phyloP scores from a whole-genome alignment of 2,888 invertebrate genomes.

The Volucella zonaria region DNA sequence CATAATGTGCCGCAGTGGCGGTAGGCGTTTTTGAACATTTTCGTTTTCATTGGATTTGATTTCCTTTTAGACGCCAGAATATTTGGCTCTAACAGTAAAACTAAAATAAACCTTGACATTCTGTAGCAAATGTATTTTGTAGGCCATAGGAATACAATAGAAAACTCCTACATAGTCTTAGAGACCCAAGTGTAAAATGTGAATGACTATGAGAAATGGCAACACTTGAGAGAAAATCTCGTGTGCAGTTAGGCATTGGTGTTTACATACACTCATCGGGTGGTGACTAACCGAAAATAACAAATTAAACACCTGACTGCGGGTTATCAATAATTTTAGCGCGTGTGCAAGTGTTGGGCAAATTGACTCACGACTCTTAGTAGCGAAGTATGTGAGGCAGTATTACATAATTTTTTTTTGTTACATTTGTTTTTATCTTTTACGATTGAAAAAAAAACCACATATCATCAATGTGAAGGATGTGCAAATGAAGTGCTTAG shows the following conservation, averaged over 20 bases:
- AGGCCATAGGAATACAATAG: not conserved
- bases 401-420: constrained; percentile 4
- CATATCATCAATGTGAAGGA: constrained; percentile 4
- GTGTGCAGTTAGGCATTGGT: constrained; percentile 11
- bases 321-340: constrained; percentile 8
- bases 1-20: not conserved
- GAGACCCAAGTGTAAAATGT: not conserved
- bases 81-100: constrained; percentile 24
- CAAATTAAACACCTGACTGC: constrained; percentile 38
- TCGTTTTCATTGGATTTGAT: constrained; percentile 46
- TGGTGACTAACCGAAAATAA: constrained; percentile 1
- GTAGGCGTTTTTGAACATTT: constrained; percentile 43
- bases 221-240: constrained; percentile 29
- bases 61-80: constrained; percentile 43
- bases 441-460: no score
- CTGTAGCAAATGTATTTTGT: constrained; percentile 18
- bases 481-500: constrained; percentile 4
- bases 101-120: constrained; percentile 57
- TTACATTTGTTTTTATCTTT: constrained; percentile 1
- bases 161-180: not conserved
- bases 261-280: not conserved
- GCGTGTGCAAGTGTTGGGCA: constrained; percentile 19
- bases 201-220: not conserved
- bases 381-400: not conserved
- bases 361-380: constrained; percentile 17